Conservation (phyloP, 2,797 vertebrate genomes). For the Neostethus bicornis region DNA sequence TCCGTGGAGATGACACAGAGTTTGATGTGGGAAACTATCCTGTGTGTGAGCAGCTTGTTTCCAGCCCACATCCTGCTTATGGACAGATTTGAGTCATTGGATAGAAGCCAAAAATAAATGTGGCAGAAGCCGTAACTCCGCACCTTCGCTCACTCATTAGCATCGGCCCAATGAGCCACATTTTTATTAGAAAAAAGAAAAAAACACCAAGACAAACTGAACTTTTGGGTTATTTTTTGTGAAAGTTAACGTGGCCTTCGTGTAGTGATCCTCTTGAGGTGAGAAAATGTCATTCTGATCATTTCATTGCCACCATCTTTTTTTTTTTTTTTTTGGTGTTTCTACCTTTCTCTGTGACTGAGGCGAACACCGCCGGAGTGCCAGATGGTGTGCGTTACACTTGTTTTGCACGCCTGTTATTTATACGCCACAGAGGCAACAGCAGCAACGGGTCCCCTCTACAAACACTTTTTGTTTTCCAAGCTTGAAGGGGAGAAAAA, state of each 20-base stretch:
- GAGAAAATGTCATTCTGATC: conserved; percentile 38
- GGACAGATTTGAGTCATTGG: conserved; percentile 60
- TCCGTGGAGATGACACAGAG: not conserved
- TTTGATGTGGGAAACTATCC: conserved; percentile 9
- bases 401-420: conserved; percentile 75
- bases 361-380: conserved; percentile 56
- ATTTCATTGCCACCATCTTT: conserved; percentile 28
- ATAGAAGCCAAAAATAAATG: conserved; percentile 51
- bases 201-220: not conserved
- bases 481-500: conserved; percentile 34
- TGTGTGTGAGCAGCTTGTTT: conserved; percentile 37
- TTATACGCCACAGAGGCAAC: conserved; percentile 65
- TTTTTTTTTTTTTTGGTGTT: conserved; percentile 10
- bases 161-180: not conserved
- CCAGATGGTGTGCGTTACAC: conserved; percentile 79
- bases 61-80: conserved; percentile 43
- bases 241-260: conserved; percentile 12
- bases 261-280: conserved; percentile 19
- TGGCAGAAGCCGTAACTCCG: conserved; percentile 28
- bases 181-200: not conserved
- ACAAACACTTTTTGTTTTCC: conserved; percentile 60
- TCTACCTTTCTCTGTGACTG: conserved; percentile 49
- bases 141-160: conserved; percentile 9
- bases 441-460: conserved; percentile 39
- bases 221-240: conserved; percentile 40